Conservation (phyloP, 2,797 vertebrate genomes). For the Centroberyx gerrardi region DNA sequence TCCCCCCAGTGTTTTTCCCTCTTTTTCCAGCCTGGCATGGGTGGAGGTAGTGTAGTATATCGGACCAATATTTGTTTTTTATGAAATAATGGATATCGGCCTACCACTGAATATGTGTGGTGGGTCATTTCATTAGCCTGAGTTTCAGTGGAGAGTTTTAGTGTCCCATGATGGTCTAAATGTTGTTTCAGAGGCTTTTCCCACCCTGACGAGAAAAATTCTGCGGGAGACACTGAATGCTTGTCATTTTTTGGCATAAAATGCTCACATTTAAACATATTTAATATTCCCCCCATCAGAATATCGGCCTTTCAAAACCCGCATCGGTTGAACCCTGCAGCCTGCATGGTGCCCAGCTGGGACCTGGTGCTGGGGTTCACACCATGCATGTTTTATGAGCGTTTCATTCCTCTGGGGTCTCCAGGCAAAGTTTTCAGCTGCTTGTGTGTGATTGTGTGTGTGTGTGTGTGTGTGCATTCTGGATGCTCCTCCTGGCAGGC, state of each 20-base stretch:
- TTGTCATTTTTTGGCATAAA: not conserved
- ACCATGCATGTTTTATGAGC: constrained; percentile 81
- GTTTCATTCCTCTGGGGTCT: constrained; percentile 72
- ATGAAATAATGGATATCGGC: too few relatives aligned
- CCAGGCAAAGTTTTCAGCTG: constrained; percentile 67
- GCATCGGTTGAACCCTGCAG: constrained; percentile 44
- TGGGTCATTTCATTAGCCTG: too few relatives aligned
- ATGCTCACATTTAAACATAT: not conserved
- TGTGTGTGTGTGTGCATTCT: constrained; percentile 5
- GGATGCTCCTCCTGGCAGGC: constrained; percentile 16
- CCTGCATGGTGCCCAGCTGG: constrained; percentile 56
- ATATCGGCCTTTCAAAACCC: constrained; percentile 31
- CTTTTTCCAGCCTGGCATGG: constrained; percentile 18
- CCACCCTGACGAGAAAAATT: too few relatives aligned
- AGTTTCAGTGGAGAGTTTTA: too few relatives aligned
- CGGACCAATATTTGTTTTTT: too few relatives aligned
- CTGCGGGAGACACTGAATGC: too few relatives aligned
- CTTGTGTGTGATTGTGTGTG: not conserved
- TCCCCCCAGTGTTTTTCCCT: not conserved
- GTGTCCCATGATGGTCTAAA: too few relatives aligned
- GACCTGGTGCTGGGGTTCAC: constrained; percentile 57
- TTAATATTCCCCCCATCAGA: not conserved
- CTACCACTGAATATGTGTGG: too few relatives aligned
- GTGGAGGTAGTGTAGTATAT: constrained; percentile 33
- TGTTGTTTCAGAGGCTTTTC: too few relatives aligned